A percentile compares a stretch with the other conserved stretches of the same genome.
Conservation (phyloP, 2,888 invertebrate species). For the Nezara viridula region DNA sequence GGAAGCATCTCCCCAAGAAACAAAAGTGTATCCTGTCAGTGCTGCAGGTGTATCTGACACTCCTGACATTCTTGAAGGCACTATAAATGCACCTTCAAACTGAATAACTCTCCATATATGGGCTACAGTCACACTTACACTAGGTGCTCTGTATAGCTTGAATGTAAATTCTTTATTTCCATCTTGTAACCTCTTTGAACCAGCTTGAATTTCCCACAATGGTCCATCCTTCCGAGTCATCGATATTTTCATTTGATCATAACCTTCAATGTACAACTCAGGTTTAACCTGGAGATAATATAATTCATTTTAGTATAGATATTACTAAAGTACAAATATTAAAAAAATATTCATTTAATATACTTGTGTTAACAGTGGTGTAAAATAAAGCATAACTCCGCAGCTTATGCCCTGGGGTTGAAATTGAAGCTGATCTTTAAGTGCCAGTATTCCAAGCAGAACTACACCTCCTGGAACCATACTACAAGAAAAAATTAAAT, state of each 20-base stretch:
- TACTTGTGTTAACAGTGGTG: slow-evolving; percentile 66
- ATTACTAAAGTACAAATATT: not conserved
- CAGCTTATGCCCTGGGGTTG: slow-evolving; percentile 67
- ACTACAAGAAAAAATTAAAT: slow-evolving; percentile 62
- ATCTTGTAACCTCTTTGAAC: slow-evolving; percentile 64
- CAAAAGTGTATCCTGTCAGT: slow-evolving; percentile 66
- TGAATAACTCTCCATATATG: slow-evolving; percentile 66
- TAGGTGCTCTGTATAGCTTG: slow-evolving; percentile 65
- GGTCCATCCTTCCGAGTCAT: slow-evolving; percentile 66
- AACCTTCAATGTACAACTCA: slow-evolving; percentile 64
- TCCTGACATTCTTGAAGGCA: slow-evolving; percentile 66
- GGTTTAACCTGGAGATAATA: slow-evolving; percentile 66
- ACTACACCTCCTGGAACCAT: slow-evolving; percentile 67
- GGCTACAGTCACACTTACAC: slow-evolving; percentile 63
- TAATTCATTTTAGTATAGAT: slow-evolving; percentile 1
- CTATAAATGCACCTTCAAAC: slow-evolving; percentile 66
- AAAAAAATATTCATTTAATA: not conserved
- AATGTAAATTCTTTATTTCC: slow-evolving; percentile 66
- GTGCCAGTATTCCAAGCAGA: slow-evolving; percentile 66
- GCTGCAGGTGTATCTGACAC: slow-evolving; percentile 66
- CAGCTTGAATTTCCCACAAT: slow-evolving; percentile 66
- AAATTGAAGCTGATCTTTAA: slow-evolving; percentile 67
- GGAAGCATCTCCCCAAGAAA: slow-evolving; percentile 66
- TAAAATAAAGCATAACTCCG: slow-evolving; percentile 66
- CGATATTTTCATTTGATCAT: slow-evolving; percentile 64